phyloP scores from a whole-genome alignment of 2,888 invertebrate genomes.

The Eustalomyia histrio region DNA sequence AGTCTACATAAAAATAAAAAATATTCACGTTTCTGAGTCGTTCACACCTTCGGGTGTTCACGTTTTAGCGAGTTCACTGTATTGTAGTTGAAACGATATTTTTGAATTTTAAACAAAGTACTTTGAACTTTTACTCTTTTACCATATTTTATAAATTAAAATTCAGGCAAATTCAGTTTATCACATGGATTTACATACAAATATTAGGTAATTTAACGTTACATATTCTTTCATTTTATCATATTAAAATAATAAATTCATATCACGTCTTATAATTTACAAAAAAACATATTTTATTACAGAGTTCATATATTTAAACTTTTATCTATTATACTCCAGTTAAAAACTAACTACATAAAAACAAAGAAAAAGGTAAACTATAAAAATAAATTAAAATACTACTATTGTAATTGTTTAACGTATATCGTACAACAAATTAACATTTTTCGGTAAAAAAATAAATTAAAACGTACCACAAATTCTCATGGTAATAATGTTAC shows the following conservation, averaged over 20 bases:
- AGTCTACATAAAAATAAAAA: too few relatives aligned
- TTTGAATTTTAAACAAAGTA: not conserved
- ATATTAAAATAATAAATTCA: conserved; percentile 36
- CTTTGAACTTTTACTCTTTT: not conserved
- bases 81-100: too few relatives aligned
- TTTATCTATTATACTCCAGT: conserved; percentile 23
- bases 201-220: conserved; percentile 19
- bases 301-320: conserved; percentile 38
- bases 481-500: conserved; percentile 48
- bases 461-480: conserved; percentile 21
- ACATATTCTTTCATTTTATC: not conserved
- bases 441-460: conserved; percentile 3
- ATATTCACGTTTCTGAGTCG: too few relatives aligned
- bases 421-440: conserved; percentile 17
- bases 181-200: conserved; percentile 32
- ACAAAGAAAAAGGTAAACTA: conserved; percentile 20
- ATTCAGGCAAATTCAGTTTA: not conserved
- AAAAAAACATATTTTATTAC: conserved; percentile 48
- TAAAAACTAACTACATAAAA: conserved; percentile 14
- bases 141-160: not conserved
- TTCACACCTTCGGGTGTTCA: too few relatives aligned
- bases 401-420: conserved; percentile 23
- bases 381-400: conserved; percentile 22
- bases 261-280: conserved; percentile 51
- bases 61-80: too few relatives aligned